These are phyloP conservation scores for Dasypus novemcinctus DNA, from an alignment of 2,113 vertebrate genomes.

Conservation along the genomic window DNA sequence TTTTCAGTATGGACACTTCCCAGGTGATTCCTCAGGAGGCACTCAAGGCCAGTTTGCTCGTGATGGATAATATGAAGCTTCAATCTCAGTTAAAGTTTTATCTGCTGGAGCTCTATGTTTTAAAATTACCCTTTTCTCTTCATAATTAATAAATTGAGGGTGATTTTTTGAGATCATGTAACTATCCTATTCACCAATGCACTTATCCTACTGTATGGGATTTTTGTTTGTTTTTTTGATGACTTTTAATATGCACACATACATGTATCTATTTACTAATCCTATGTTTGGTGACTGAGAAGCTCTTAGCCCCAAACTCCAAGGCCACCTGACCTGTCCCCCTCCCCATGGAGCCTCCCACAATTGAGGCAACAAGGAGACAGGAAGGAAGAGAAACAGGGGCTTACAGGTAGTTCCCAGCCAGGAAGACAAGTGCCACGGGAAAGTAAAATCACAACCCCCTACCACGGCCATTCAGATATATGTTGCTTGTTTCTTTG, in stretches of 20 bases:
- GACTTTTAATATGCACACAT: not conserved
- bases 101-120: not conserved
- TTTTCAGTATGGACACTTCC: not conserved
- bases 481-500: too few relatives aligned
- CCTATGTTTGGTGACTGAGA: not conserved
- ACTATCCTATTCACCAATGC: not conserved
- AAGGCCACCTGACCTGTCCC: too few relatives aligned
- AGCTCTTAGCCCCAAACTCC: not conserved
- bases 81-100: not conserved
- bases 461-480: not conserved
- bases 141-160: not conserved
- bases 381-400: not conserved
- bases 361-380: too few relatives aligned
- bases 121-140: not conserved
- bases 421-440: not conserved
- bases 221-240: not conserved
- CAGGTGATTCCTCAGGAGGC: not conserved
- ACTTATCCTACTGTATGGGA: not conserved
- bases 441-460: not conserved
- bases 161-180: not conserved
- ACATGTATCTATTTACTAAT: not conserved
- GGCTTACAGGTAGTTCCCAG: not conserved
- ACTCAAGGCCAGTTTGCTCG: not conserved
- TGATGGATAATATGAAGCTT: not conserved
- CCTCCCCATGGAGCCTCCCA: accelerated